Evolutionary conservation across 2,797 vertebrate species (phyloP), one percentile per base, ranked within the genome.

Genomic region (Taenioides sp.): DNA sequence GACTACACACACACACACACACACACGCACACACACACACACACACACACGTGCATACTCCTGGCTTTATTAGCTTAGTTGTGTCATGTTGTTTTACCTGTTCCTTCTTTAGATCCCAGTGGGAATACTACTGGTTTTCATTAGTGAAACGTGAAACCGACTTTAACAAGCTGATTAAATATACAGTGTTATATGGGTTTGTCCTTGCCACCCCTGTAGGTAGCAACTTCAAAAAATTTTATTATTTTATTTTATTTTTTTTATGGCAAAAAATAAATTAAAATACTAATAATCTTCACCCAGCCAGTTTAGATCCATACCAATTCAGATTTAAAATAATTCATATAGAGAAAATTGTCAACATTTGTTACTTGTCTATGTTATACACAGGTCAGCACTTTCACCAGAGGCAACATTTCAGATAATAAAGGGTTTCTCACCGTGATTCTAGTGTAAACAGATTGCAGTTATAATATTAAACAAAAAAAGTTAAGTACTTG

Each of bases 391-490:
- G 27, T 47, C 63, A 37, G n/a, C 27, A 22, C 2, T 73, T 71
- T 66, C 72, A 75, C 81, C 70, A 59, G 70, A 75, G 78, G 74
- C 62, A 75, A 57, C 59, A 82, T 20, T 59, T 80, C 28, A 72
- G 62, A n/a, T 25, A 47, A 47, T 47, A 47, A 47, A 16, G 3
- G 14, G 58, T 62, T 78, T 79, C 77, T 81, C 73, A 70, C 69
- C 73, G 34, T 80, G 70, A 79, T 78, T 55, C 72, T 73, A 69
- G 40, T 79, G 81, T 78, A 58, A 85, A 84, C 70, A 62, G 62
- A 85, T 84, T 84, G 66, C 77, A 59, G 80, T 84, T 70, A 82
- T 87, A 73, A 71, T 82, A 86, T 85, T 76, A 81, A 80, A 72
- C 67, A 47, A 16, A 74, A 88, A 85, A 82, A 72, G 20, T 20